phyloP scores from a whole-genome alignment of 2,888 invertebrate species.

The Lithophane semibrunnea region DNA sequence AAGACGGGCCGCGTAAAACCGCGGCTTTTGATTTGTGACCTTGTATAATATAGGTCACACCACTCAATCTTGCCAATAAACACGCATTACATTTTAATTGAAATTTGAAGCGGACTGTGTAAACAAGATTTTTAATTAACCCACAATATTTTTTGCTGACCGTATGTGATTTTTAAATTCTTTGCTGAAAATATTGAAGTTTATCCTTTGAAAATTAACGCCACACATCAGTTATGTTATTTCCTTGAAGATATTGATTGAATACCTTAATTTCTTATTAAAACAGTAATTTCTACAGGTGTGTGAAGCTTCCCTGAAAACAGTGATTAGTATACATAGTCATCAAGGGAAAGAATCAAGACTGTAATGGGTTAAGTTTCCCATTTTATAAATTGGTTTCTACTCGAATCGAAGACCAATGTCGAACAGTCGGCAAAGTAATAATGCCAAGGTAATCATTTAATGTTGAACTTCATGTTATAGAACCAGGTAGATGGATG shows the following conservation, averaged over 20 bases:
- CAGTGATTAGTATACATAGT: slow-evolving; percentile 18
- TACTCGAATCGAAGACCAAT: slow-evolving; percentile 43
- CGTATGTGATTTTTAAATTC: neutral
- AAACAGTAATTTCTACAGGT: slow-evolving; percentile 35
- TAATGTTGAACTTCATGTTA: slow-evolving; percentile 34
- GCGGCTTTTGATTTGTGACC: slow-evolving; percentile 67
- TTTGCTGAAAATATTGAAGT: neutral
- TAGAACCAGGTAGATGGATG: slow-evolving; percentile 18
- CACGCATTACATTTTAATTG: slow-evolving; percentile 51
- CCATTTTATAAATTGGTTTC: slow-evolving; percentile 62
- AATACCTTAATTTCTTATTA: slow-evolving; percentile 14
- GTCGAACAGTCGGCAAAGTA: slow-evolving; percentile 50
- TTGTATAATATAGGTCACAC: slow-evolving; percentile 69
- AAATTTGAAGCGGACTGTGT: slow-evolving; percentile 31
- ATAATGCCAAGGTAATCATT: slow-evolving; percentile 54
- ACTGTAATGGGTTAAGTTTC: slow-evolving; percentile 68
- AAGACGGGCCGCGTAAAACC: slow-evolving; percentile 65
- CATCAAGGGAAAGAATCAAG: slow-evolving; percentile 60
- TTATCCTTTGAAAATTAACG: neutral
- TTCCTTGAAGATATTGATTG: slow-evolving; percentile 10
- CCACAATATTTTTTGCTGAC: slow-evolving; percentile 8
- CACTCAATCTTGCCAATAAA: slow-evolving; percentile 51
- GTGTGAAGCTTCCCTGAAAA: slow-evolving; percentile 17
- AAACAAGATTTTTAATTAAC: slow-evolving; percentile 43
- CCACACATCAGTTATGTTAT: neutral